Evolutionary conservation across 2,888 invertebrate species (phyloP).

Genomic region (Odontothrips loti): DNA sequence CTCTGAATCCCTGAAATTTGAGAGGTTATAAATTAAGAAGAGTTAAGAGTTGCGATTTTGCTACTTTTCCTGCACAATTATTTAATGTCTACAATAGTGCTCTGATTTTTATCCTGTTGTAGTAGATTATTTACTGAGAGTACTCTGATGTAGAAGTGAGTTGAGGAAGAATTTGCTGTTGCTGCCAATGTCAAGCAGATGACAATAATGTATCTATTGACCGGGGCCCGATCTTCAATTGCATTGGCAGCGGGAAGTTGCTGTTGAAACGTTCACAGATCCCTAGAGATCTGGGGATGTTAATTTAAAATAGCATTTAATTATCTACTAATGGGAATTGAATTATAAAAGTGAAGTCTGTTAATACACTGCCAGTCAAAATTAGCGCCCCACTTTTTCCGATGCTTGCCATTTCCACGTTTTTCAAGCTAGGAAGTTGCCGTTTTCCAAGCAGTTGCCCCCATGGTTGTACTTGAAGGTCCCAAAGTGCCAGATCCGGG

Average conservation of each 20-base stretch:
- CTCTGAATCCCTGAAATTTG: neutral
- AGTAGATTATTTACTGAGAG: neutral
- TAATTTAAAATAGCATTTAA: neutral
- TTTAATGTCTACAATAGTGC: no score
- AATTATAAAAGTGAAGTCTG: neutral
- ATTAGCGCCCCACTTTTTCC: no score
- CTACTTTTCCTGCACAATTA: no score
- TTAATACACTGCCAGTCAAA: no score
- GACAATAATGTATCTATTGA: slow-evolving; percentile 10
- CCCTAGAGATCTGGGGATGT: neutral
- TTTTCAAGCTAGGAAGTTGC: no score
- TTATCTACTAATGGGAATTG: neutral
- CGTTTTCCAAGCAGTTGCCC: no score
- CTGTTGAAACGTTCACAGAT: neutral
- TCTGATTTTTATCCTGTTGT: no score
- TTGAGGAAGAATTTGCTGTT: slow-evolving; percentile 17
- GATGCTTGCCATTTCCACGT: no score
- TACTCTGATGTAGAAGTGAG: neutral
- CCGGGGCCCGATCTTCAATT: neutral
- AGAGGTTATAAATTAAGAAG: no score
- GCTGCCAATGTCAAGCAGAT: slow-evolving; percentile 20
- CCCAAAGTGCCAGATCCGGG: no score
- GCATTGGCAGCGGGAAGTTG: neutral
- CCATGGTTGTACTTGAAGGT: no score
- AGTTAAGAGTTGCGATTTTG: no score